phyloP scores from a whole-genome alignment of 2,797 vertebrate genomes.

The Rachycentron canadum region DNA sequence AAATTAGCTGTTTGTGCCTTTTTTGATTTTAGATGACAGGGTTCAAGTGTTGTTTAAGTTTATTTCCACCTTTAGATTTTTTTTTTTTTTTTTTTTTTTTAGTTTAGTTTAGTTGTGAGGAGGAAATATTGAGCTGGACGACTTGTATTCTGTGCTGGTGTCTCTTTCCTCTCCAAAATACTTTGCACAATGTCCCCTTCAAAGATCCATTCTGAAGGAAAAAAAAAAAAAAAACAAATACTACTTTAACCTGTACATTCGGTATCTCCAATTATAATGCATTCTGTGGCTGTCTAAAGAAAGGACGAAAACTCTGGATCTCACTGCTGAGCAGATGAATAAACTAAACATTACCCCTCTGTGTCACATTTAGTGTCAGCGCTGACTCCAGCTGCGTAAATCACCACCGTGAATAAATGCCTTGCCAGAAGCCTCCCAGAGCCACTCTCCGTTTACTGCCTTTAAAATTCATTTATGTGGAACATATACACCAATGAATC shows the following conservation, averaged over 20 bases:
- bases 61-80: too few relatives aligned
- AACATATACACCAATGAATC: slow-evolving; percentile 35
- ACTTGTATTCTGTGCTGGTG: too few relatives aligned
- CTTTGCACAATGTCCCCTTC: not conserved
- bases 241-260: too few relatives aligned
- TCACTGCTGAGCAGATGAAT: slow-evolving; percentile 16
- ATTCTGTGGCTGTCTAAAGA: not conserved
- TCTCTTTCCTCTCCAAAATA: not conserved
- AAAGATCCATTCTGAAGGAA: not conserved
- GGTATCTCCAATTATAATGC: not conserved
- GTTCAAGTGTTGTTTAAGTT: too few relatives aligned
- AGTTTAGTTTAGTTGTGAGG: not conserved
- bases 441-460: not conserved
- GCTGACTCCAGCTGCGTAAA: slow-evolving; percentile 11
- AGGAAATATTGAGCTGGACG: not conserved
- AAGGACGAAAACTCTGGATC: slow-evolving; percentile 14
- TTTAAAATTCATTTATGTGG: slow-evolving; percentile 43
- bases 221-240: not conserved
- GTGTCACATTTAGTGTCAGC: not conserved
- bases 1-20: too few relatives aligned
- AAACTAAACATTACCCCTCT: not conserved
- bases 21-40: too few relatives aligned
- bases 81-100: too few relatives aligned
- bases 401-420: slow-evolving; percentile 3
- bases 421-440: slow-evolving; percentile 4